Percentiles rank a stretch among this genome's conserved stretches.
Evolutionary conservation across 2,888 invertebrate genomes (phyloP).

Genomic region (Callyntrura sp.): DNA sequence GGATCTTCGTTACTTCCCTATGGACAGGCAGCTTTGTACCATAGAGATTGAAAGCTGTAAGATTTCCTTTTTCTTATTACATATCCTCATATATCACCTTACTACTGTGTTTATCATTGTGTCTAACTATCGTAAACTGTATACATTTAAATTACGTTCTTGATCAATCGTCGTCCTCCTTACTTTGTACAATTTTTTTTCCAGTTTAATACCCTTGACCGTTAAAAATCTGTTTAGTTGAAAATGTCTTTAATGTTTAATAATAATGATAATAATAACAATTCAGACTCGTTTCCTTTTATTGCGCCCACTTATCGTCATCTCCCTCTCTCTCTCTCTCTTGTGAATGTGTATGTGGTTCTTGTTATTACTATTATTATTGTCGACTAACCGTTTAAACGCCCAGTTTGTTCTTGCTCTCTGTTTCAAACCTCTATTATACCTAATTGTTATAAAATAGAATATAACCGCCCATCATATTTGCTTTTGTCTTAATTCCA

Average conservation of each 20-base stretch:
- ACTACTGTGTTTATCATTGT: constrained; percentile 44
- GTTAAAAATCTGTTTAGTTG: constrained; percentile 17
- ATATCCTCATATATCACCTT: constrained; percentile 20
- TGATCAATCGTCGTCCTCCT: background rate
- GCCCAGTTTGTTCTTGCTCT: constrained; percentile 8
- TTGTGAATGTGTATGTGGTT: constrained; percentile 44
- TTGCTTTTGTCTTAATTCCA: background rate
- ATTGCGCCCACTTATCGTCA: background rate
- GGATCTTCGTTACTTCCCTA: constrained; percentile 84
- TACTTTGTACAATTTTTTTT: background rate
- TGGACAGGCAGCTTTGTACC: constrained; percentile 84
- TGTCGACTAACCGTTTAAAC: constrained; percentile 17
- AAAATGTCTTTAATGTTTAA: background rate
- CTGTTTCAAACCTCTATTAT: constrained; percentile 1
- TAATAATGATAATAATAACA: background rate
- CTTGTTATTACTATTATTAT: no score
- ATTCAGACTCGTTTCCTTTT: constrained; percentile 18
- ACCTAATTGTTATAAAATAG: no score
- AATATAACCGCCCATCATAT: no score
- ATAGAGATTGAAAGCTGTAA: constrained; percentile 84
- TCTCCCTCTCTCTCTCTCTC: no score
- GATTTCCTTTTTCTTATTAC: constrained; percentile 75
- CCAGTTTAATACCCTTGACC: background rate
- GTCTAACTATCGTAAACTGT: no score
- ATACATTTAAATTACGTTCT: constrained; percentile 1